Evolutionary conservation across 2,113 vertebrate genomes (phyloP).

Genomic region (Protobothrops mucrosquamatus): DNA sequence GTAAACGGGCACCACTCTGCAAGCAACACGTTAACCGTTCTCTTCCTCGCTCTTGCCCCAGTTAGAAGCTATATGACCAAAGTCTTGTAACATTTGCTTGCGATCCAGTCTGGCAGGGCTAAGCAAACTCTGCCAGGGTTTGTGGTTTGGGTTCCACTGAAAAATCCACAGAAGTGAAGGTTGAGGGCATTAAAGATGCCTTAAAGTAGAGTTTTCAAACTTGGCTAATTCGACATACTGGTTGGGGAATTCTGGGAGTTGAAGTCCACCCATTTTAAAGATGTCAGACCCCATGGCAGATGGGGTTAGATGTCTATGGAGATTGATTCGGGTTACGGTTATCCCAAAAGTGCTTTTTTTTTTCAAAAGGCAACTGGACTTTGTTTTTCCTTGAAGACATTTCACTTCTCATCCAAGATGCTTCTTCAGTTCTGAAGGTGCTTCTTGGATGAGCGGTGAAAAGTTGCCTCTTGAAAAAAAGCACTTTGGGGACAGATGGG

Average conservation of each 20-base stretch:
- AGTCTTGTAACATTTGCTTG: background rate
- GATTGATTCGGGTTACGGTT: background rate
- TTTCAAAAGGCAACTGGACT: background rate
- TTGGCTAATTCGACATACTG: background rate
- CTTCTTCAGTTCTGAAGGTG: too few relatives aligned
- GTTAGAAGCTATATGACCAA: background rate
- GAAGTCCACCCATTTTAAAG: background rate
- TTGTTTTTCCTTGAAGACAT: too few relatives aligned
- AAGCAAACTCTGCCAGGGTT: background rate
- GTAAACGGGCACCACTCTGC: conserved; percentile 45
- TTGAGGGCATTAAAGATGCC: background rate
- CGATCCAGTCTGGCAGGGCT: background rate
- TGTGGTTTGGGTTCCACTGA: background rate
- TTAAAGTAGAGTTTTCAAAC: background rate
- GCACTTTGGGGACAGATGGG: background rate
- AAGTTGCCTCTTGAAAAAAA: background rate
- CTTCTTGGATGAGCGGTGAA: too few relatives aligned
- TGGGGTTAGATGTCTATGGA: background rate
- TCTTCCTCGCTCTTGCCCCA: background rate
- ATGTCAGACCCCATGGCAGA: background rate
- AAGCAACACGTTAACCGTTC: background rate
- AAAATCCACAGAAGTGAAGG: background rate
- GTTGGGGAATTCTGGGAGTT: background rate
- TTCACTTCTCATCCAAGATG: too few relatives aligned
- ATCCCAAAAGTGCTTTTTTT: background rate